A percentile compares a stretch with the other conserved stretches of the same genome.
phyloP scores from a whole-genome alignment of 2,797 vertebrate species.

The Pygocentrus nattereri region DNA sequence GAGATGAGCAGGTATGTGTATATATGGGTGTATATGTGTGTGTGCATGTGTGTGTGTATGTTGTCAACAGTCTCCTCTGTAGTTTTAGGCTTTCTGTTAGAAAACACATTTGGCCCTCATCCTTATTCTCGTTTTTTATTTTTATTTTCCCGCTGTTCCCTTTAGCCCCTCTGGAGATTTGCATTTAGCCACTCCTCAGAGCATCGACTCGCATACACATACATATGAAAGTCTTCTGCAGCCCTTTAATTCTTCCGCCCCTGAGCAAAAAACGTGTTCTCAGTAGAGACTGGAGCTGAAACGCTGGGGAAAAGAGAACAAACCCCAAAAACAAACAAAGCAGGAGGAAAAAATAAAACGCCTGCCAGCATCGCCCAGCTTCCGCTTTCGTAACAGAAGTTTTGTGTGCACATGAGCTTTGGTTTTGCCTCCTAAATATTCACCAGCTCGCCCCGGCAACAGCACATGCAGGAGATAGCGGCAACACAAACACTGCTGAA shows the following conservation, averaged over 20 bases:
- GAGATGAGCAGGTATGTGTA: constrained; percentile 13
- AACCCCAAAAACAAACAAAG: constrained; percentile 8
- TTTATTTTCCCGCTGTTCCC: constrained; percentile 27
- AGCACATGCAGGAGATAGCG: neutral
- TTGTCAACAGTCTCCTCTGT: neutral
- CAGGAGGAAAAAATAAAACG: neutral
- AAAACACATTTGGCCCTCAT: constrained; percentile 13
- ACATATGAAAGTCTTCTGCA: constrained; percentile 9
- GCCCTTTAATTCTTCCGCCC: constrained; percentile 35
- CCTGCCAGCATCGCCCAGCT: neutral
- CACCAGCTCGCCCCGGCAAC: neutral
- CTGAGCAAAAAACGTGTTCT: constrained; percentile 36
- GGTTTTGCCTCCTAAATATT: neutral
- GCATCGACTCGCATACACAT: constrained; percentile 51
- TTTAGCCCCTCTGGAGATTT: constrained; percentile 59
- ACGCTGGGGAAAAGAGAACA: constrained; percentile 25
- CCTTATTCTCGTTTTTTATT: constrained; percentile 34
- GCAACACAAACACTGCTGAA: neutral
- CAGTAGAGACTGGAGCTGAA: constrained; percentile 37
- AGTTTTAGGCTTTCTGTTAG: neutral
- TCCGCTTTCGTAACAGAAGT: neutral
- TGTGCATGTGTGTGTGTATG: neutral
- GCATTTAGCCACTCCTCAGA: constrained; percentile 62
- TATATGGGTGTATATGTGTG: neutral
- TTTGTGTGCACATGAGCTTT: neutral